Base-by-base conservation (phyloP, 2,797 vertebrate genomes). In the Acanthornis magna region DNA sequence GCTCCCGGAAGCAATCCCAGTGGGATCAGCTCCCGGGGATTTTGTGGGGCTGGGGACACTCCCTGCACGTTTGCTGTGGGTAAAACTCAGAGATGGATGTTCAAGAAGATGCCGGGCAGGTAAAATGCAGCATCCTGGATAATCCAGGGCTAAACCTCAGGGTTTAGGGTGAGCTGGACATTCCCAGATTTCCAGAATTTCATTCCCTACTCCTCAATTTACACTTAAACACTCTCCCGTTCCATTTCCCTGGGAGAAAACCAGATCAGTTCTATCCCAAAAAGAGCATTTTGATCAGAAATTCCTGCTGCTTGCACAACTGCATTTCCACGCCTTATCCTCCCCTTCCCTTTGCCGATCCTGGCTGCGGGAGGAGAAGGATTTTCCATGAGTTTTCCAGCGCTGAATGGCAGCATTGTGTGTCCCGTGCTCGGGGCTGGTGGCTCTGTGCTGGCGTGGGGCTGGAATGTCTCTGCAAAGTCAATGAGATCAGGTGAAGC, bases 401-500 rank as follows among this genome's bases (percentile, higher is more conserved):
- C 27, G 3, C 3, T 95, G 79, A 94, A 91, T 55, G 93, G 93
- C 85, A 58, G 75, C 91, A 78, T 93, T 95, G 96, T 96, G 88
- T 16, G 72, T 21, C 15, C 89, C 26, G 6, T 25, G 86, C 95
- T 32, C 27, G 1, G 92, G 78, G 72, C 84, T 26, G 75, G 16
- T 72, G 88, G 75, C 82, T 68, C 85, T 83, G 89, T 80, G 89
- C 34, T 80, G 85, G 78, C 43, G 32, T 68, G 79, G 74, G 72
- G 20, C 91, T 77, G 88, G 83, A 88, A 89, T 50, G 81, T 26
- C 78, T 85, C 89, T 34, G 73, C 86, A 26, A 23, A 93, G 61
- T 66, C 90, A 48, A 34, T 76, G 83, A 77, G 84, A 89, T 95
- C 86, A 94, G 95, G 89, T 95, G 90, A 58, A 85, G 47, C 74